Evolutionary conservation across 2,888 invertebrate species (phyloP), one percentile per base, ranked within the genome.

Genomic region (Pinctada fucata): DNA sequence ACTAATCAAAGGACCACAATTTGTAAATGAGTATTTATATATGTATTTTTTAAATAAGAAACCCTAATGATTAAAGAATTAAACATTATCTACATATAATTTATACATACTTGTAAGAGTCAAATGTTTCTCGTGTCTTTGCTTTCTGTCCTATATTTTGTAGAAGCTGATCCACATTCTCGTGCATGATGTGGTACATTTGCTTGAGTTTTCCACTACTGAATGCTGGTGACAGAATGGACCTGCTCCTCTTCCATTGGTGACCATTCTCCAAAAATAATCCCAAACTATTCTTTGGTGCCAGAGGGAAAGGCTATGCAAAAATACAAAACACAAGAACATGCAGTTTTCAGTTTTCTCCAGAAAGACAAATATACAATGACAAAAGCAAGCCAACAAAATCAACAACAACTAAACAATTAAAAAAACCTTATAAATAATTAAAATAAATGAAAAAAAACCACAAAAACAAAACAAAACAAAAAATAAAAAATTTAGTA

Each of bases 191-290:
- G 3, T 90, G 88, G 49, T 92, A 88, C 92, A 94, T 93, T 81
- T 92, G 91, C 77, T 93, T 93, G 81, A 94, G 90, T 88, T 93
- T 94, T n/a, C 91, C 89, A 31, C 92, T 88, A 45, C 93, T 93
- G 86, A 94, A 94, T 0, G 93, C 92, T 0, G 94, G 94, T 4
- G 93, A 92, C 3, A 93, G 86, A 2, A 93, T 87, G 8, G 91
- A 88, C 16, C 94, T 88, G 64, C 94, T 92, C 13, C 58, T 88
- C 85, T 93, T 94, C 94, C 94, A 94, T 49, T 93, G 91, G n/a
- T 90, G 85, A 2, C 93, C 93, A 31, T 92, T 88, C 87, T 91
- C 85, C 45, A 88, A 79, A 78, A 93, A 92, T 49, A 93, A 83
- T 48, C 93, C 90, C 3, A 90, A 86, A 31, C 88, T 84, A 75